Evolutionary conservation across 2,113 vertebrate genomes (phyloP), one percentile per base, ranked within the genome.

Genomic region (Accipiter virgatus): DNA sequence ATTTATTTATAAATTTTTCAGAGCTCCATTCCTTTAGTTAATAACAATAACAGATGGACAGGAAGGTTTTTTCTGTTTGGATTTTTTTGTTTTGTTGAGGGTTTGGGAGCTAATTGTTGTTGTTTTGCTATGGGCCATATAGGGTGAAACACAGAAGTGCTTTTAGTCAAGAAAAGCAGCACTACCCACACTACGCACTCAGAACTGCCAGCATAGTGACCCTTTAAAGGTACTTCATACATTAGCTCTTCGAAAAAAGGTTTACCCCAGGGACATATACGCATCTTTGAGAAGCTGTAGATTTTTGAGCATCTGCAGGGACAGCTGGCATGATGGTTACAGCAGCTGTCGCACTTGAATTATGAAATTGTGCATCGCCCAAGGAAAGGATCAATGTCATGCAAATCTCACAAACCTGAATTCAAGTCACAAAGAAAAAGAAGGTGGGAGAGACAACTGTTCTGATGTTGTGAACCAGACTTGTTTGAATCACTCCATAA

Each of bases 381-480:
- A 94, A 94, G 83, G 93, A 97, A 97, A 95, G 95, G 90, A 95
- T 95, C 96, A 93, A 96, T 94, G 94, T 95, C 94, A 94, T 86
- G 59, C 81, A 91, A 89, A 94, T 93, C 92, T 75, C 92, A 93
- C 32, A 94, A 96, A 92, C 85, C 86, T 93, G 92, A 96, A 92
- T 53, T 84, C 73, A 70, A 97, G 83, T 92, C 71, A 81, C 66
- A 93, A 95, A 95, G 66, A 86, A 91, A 95, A 94, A 62, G 31
- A 92, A 88, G 52, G 74, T 82, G 42, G 62, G 56, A 95, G 65
- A 75, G 59, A 67, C 1, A 86, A 82, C 58, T 50, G 21, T 61
- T 72, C 43, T 45, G 40, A 55, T 47, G 26, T 65, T 74, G 27
- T 32, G 53, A 87, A 66, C 52, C 62, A 93, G 66, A 26, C 25